Evolutionary conservation across 2,797 vertebrate species (phyloP), one percentile per base, ranked within the genome.

Genomic region (Sebastiscus albofasciatus): DNA sequence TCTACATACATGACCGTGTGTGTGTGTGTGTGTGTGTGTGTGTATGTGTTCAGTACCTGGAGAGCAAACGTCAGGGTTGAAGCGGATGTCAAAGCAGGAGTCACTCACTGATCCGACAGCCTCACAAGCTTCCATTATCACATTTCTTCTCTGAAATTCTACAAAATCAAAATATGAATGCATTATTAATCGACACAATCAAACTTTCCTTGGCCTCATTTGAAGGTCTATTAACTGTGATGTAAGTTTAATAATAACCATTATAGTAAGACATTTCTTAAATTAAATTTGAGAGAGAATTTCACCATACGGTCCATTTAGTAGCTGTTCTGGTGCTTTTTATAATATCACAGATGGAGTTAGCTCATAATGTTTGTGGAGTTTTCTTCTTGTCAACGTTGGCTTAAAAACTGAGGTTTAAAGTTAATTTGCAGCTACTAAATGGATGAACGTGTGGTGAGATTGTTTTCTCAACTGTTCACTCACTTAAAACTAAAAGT

Each of bases 21-120:
- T 20, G 52, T 49, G 10, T 29, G 18, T 55, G 39, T 67, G 6
- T 14, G 9, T 34, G 16, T 46, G 36, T 61, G 8, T 59, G 27
- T 71, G 14, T 16, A 27, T 46, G 59, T 55, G 22, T 46, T 61
- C 22, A 61, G 0, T 91, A 97, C 98, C 98, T 95, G 97, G 96
- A 5, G 96, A 98, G 93, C 97, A 98, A 90, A 98, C 96, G 84
- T 99, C 96, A 11, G 97, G 97, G 91, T 98, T 99, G 93, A 99
- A 99, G 79, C 96, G 95, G 61, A 99, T 96, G 69, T 99, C 97
- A 12, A 97, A 98, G n/a, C 95, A 94, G 0, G 93, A 95, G 89
- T 95, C 94, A 42, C 96, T 98, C 65, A 97, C 91, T 83, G 97
- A 98, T 77, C 97, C 96, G 0, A 97, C 96, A 0, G 97, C 95